Evolutionary conservation across 2,113 vertebrate species (phyloP), one percentile per base, ranked within the genome.

Genomic region (Seriola rivoliana): DNA sequence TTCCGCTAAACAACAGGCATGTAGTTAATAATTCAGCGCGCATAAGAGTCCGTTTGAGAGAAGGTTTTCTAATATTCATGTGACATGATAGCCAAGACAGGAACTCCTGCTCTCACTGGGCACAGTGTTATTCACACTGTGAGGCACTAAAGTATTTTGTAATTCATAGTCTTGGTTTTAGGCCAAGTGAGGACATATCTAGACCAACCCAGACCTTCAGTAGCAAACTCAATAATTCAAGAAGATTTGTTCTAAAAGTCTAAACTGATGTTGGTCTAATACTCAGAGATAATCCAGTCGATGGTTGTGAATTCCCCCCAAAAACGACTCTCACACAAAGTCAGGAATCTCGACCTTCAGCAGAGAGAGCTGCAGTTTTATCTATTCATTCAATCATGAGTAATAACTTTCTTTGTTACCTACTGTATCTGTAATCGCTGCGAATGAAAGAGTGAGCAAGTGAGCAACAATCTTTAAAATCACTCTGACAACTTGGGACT

Each of bases 41-140:
- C 75, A 66, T 75, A 92, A 93, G 78, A 90, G 88, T 91, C 89
- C 23, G 40, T 93, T 89, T 91, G 88, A 91, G 84, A 91, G 80
- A 71, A 60, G 84, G n/a, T 72, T 84, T 82, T 94, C 84, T 88
- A 93, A 93, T 93, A 94, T 94, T 92, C 77, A 93, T 93, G 92
- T 82, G 89, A 93, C 89, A 90, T 91, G 91, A 93, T 93, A 85
- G 87, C 87, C 86, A 84, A 90, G 89, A 91, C 83, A 87, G 88
- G 76, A 91, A 86, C 63, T 89, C 86, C 66, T 80, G 63, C 86
- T 89, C 91, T 92, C 90, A 64, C 79, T 74, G 85, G 80, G 84
- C 74, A 44, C 72, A 44, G 46, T 89, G 88, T 86, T 91, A 92
- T 87, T 92, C 90, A 93, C 80, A 87, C 86, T 58, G 80, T 50